Evolutionary conservation across 2,797 vertebrate genomes (phyloP).

Genomic region (Taenioides sp.): DNA sequence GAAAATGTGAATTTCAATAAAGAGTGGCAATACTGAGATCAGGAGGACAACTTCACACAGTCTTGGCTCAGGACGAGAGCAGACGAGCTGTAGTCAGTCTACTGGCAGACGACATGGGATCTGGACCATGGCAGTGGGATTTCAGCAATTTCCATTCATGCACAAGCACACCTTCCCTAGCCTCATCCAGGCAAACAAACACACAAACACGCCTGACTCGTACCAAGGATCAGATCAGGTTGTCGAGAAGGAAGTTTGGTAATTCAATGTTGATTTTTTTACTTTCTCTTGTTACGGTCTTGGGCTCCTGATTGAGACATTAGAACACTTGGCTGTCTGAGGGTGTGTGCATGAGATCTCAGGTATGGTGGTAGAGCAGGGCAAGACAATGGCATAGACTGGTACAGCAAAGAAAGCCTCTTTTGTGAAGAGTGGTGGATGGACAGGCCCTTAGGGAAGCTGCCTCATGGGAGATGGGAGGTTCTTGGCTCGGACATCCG

Average conservation of each 20-base stretch:
- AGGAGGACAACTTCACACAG: constrained; percentile 36
- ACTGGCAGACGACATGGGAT: constrained; percentile 72
- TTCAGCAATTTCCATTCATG: constrained; percentile 69
- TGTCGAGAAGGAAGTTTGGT: constrained; percentile 65
- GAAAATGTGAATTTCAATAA: constrained; percentile 1
- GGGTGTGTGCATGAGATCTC: constrained; percentile 64
- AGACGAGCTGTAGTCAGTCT: constrained; percentile 73
- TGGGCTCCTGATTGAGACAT: constrained; percentile 62
- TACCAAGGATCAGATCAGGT: constrained; percentile 72
- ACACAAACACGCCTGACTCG: constrained; percentile 60
- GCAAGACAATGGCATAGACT: constrained; percentile 71
- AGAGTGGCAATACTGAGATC: neutral
- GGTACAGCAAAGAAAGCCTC: constrained; percentile 73
- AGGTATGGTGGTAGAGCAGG: constrained; percentile 69
- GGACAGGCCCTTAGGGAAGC: constrained; percentile 71
- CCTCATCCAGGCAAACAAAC: constrained; percentile 54
- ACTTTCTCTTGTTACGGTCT: constrained; percentile 46
- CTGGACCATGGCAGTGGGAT: constrained; percentile 71
- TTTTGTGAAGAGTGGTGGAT: constrained; percentile 73
- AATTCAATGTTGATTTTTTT: constrained; percentile 67
- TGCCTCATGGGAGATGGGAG: constrained; percentile 76
- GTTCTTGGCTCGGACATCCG: constrained; percentile 67
- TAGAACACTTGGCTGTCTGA: constrained; percentile 63
- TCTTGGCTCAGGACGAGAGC: constrained; percentile 64
- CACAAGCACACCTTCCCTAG: constrained; percentile 27